Base-by-base conservation (phyloP, 2,113 vertebrate species). In the Notiomystis cincta region DNA sequence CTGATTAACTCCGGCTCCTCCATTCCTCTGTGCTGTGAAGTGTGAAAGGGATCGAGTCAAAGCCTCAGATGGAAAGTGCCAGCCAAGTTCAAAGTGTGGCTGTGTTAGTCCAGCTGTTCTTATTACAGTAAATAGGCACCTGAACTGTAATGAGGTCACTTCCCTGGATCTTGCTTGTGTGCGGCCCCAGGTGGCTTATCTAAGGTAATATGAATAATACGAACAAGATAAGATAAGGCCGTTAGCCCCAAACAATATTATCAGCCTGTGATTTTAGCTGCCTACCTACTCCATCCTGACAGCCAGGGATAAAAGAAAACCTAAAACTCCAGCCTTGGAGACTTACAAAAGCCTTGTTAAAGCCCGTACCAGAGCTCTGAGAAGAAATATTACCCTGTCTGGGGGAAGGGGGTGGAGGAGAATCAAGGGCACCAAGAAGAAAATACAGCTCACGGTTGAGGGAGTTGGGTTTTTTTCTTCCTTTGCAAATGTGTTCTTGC, bases 71-170 rank as follows among this genome's bases (percentile, higher is more conserved):
- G 61, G 64, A 71, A 93, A n/a, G 93, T 90, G 73, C 85, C 75
- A 53, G 78, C 82, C 88, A 69, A 62, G 90, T 95, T 89, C 82
- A 82, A 84, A 93, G 85, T 19, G 35, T 61, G 71, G 44, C 78
- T 84, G 64, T 42, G 87, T 54, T 86, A 89, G 81, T 90, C 89
- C 91, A 90, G 95, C 94, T 94, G 88, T 90, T 97, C 94, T 82
- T 89, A 79, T 82, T 70, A 67, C 81, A 93, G 86, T 91, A 95
- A 87, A 86, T 94, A 81, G 93, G 66, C 19, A 18, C 35, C 96
- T 95, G 96, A 96, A 94, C 97, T 90, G 94, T 86, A 95, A 95
- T 88, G 94, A 96, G 97, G 96, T 95, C 95, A 96, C 92, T 91
- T 79, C 93, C 93, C 91, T 73, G 88, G 78, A 53, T 87, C 81